Percentiles rank a stretch among this genome's conserved stretches.
These are phyloP conservation scores for Bettongia penicillata DNA, from an alignment of 2,113 vertebrate species.

Conservation along the genomic window DNA sequence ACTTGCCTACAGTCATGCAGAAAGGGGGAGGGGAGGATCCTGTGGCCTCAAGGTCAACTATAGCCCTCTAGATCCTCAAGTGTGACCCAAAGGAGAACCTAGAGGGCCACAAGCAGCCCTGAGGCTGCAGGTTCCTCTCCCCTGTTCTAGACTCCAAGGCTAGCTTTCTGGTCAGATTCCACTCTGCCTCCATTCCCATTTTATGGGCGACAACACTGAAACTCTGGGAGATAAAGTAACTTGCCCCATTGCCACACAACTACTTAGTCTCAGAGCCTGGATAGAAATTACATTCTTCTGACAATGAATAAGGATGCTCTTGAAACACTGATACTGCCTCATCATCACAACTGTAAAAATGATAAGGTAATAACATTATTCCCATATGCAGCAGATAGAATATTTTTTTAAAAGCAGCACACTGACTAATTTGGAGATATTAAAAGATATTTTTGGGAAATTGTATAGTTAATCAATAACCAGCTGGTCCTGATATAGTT, in stretches of 20 bases:
- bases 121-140: too few species aligned
- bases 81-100: too few species aligned
- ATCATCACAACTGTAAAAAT: background rate
- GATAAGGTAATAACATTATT: slow-evolving; percentile 10
- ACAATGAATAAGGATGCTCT: background rate
- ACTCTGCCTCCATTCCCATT: background rate
- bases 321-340: background rate
- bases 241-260: background rate
- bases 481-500: slow-evolving; percentile 51
- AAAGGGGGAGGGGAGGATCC: background rate
- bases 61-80: too few species aligned
- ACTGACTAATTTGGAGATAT: slow-evolving; percentile 21
- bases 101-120: too few species aligned
- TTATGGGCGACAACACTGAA: background rate
- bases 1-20: background rate
- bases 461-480: slow-evolving; percentile 27
- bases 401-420: slow-evolving; percentile 47
- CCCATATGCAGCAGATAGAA: slow-evolving; percentile 34
- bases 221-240: background rate
- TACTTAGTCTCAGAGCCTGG: background rate
- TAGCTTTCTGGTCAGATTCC: background rate
- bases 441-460: background rate
- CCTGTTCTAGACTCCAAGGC: background rate
- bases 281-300: background rate
- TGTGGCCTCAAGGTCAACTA: too few species aligned